Conservation (phyloP, 2,113 vertebrate species). For the Mormoops blainvillei region DNA sequence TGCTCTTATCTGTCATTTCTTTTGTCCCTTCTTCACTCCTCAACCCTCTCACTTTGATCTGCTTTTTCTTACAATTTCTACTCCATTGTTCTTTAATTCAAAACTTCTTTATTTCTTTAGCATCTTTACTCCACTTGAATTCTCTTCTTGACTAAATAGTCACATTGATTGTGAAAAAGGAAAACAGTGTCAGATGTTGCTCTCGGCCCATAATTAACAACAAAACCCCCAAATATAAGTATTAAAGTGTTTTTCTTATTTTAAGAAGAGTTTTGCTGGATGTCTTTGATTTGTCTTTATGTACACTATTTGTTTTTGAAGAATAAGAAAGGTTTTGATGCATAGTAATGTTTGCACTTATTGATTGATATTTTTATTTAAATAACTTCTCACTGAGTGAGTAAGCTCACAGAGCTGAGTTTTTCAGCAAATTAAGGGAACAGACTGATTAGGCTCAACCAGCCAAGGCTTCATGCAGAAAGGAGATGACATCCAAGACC, state of each 20-base stretch:
- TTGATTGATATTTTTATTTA: conserved; percentile 13
- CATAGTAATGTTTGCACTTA: not conserved
- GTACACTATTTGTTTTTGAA: not conserved
- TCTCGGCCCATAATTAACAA: not conserved
- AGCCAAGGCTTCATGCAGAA: not conserved
- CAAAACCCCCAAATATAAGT: not conserved
- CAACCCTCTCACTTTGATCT: conserved; percentile 50
- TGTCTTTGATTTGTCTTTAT: not conserved
- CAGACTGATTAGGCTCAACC: not conserved
- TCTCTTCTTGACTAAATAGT: not conserved
- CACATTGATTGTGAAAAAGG: conserved; percentile 21
- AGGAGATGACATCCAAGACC: not conserved
- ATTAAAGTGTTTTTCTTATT: not conserved
- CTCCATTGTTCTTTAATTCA: conserved; percentile 43
- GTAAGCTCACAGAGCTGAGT: not conserved
- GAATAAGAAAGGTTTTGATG: not conserved
- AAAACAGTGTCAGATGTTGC: conserved; percentile 34
- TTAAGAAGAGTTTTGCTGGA: not conserved
- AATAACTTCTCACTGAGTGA: not conserved
- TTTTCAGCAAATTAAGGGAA: not conserved
- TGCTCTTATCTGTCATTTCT: conserved; percentile 50
- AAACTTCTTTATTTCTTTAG: conserved; percentile 35
- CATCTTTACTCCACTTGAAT: not conserved
- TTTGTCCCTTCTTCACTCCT: conserved; percentile 22
- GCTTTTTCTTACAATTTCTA: not conserved